phyloP scores from a whole-genome alignment of 2,113 vertebrate genomes.

The Heloderma charlesbogerti region DNA sequence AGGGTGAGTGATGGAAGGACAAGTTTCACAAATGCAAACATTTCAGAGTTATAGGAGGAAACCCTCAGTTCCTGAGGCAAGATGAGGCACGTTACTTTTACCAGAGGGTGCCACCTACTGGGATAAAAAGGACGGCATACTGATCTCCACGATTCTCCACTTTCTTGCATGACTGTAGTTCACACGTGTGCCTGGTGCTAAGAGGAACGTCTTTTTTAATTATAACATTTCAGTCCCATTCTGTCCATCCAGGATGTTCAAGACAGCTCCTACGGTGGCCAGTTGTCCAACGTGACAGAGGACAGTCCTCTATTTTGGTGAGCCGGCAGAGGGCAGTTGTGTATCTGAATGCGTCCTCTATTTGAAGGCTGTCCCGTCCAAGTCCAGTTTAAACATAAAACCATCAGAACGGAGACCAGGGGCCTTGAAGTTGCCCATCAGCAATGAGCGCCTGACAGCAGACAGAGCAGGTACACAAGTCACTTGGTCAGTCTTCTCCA shows the following conservation, averaged over 20 bases:
- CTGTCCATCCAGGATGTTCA: background rate
- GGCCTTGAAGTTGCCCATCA: too few relatives aligned
- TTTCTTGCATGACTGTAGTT: background rate
- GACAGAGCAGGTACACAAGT: too few relatives aligned
- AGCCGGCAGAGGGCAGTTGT: too few relatives aligned
- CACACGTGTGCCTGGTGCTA: background rate
- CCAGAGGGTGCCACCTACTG: conserved; percentile 3
- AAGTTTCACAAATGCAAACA: background rate
- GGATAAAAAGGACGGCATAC: background rate
- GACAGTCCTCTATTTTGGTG: too few relatives aligned
- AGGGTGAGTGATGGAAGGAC: background rate
- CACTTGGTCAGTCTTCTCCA: too few relatives aligned
- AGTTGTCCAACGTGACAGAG: too few relatives aligned
- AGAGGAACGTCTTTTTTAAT: background rate
- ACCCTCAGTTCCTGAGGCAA: background rate
- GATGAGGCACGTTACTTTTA: background rate
- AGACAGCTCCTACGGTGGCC: too few relatives aligned
- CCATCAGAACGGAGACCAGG: too few relatives aligned
- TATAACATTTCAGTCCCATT: background rate
- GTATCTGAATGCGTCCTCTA: too few relatives aligned
- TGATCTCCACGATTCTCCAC: background rate
- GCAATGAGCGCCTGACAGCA: too few relatives aligned
- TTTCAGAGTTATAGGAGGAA: background rate
- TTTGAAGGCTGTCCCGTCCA: too few relatives aligned
- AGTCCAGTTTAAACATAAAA: too few relatives aligned